Evolutionary conservation across 2,797 vertebrate genomes (phyloP).

Genomic region (Acestrorhynchus altus): DNA sequence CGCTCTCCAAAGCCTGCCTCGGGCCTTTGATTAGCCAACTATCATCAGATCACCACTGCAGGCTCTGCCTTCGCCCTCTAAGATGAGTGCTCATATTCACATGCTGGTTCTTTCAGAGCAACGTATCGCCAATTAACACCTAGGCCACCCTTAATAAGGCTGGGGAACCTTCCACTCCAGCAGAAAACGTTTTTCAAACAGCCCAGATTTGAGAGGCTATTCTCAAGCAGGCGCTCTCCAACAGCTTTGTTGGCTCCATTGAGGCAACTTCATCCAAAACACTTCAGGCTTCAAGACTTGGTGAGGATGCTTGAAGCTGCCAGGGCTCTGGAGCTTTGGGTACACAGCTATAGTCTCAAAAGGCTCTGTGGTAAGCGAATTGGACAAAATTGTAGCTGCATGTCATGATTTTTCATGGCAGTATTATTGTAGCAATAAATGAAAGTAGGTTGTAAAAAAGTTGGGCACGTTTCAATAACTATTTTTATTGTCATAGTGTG

Average conservation of each 20-base stretch:
- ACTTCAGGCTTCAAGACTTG: slow-evolving; percentile 49
- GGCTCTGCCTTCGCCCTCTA: slow-evolving; percentile 69
- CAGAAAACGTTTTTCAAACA: slow-evolving; percentile 69
- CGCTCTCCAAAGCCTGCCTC: slow-evolving; percentile 48
- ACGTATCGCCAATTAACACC: slow-evolving; percentile 81
- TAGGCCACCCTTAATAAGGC: slow-evolving; percentile 79
- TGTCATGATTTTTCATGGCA: not conserved
- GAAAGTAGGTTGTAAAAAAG: not conserved
- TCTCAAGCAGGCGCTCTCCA: slow-evolving; percentile 49
- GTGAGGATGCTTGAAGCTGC: slow-evolving; percentile 51
- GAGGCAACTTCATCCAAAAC: slow-evolving; percentile 56
- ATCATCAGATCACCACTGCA: slow-evolving; percentile 63
- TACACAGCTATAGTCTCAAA: slow-evolving; percentile 6
- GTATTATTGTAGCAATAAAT: not conserved
- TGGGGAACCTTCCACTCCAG: slow-evolving; percentile 75
- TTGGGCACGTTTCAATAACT: not conserved
- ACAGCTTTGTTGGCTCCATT: slow-evolving; percentile 48
- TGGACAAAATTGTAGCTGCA: not conserved
- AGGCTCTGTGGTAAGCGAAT: slow-evolving; percentile 6
- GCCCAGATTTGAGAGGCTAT: slow-evolving; percentile 74
- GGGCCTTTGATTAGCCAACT: slow-evolving; percentile 75
- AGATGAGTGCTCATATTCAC: slow-evolving; percentile 72
- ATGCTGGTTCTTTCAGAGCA: slow-evolving; percentile 74
- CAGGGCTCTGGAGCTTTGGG: slow-evolving; percentile 39
- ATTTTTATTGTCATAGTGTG: not conserved